phyloP scores from a whole-genome alignment of 2,797 vertebrate genomes.

The Triplophysa bombifrons region DNA sequence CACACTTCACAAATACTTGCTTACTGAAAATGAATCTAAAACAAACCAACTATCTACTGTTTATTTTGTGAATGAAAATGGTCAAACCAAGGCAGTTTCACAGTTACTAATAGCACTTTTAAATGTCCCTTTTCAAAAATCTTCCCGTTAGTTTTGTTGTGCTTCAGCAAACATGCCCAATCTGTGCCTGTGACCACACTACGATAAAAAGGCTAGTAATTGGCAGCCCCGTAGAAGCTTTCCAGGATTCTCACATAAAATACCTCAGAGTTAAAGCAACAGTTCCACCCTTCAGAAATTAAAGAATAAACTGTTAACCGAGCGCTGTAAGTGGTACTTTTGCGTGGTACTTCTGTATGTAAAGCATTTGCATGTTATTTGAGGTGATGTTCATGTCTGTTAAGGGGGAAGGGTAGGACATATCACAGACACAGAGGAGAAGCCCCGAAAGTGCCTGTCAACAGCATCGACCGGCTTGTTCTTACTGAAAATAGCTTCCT shows the following conservation, averaged over 20 bases:
- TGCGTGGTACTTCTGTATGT: not conserved
- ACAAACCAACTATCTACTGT: not conserved
- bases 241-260: slow-evolving; percentile 42
- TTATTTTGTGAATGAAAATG: not conserved
- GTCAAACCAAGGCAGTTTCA: not conserved
- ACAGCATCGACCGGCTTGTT: slow-evolving; percentile 9
- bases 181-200: slow-evolving; percentile 1
- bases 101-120: not conserved
- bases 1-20: not conserved
- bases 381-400: slow-evolving; percentile 11
- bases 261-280: slow-evolving; percentile 32
- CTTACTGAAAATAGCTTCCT: slow-evolving; percentile 30
- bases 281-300: slow-evolving; percentile 14
- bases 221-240: slow-evolving; percentile 19
- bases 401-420: slow-evolving; percentile 22
- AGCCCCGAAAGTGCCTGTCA: slow-evolving; percentile 32
- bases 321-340: slow-evolving; percentile 19
- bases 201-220: slow-evolving; percentile 24
- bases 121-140: too few relatives aligned
- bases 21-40: not conserved
- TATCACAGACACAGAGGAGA: slow-evolving; percentile 28
- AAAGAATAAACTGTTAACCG: slow-evolving; percentile 12
- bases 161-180: not conserved
- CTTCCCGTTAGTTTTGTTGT: not conserved
- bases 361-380: not conserved